Evolutionary conservation across 2,888 invertebrate genomes (phyloP).

Genomic region (Xiphydria camelus): DNA sequence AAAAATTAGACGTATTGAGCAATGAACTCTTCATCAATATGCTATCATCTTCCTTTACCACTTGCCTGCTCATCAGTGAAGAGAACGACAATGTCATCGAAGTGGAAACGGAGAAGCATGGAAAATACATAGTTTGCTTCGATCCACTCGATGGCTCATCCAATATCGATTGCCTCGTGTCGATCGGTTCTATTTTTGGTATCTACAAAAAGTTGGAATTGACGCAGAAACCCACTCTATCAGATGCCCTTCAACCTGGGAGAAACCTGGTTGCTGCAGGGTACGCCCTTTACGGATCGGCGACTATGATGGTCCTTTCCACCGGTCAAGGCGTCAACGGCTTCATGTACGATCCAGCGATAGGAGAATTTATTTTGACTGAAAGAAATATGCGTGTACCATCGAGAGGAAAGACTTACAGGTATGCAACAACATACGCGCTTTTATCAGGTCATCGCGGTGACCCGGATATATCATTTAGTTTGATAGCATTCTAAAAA

Average conservation of each 20-base stretch:
- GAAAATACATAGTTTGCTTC: constrained; percentile 97
- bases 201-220: constrained; percentile 70
- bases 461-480: too few relatives aligned
- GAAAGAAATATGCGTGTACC: constrained; percentile 85
- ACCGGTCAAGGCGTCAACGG: constrained; percentile 68
- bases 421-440: too few relatives aligned
- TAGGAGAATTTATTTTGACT: constrained; percentile 83
- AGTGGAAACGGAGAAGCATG: constrained; percentile 85
- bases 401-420: constrained; percentile 86
- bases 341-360: constrained; percentile 73
- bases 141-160: constrained; percentile 98
- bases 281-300: constrained; percentile 95
- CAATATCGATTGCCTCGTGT: constrained; percentile 97
- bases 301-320: constrained; percentile 91
- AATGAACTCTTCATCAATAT: constrained; percentile 98
- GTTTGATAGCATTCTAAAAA: too few relatives aligned
- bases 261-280: constrained; percentile 89
- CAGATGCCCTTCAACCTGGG: constrained; percentile 86
- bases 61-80: constrained; percentile 91
- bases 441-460: too few relatives aligned
- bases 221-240: constrained; percentile 62
- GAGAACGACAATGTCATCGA: constrained; percentile 91
- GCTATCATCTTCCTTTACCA: constrained; percentile 90
- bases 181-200: constrained; percentile 97
- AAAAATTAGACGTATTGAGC: constrained; percentile 93